Evolutionary conservation across 2,888 invertebrate species (phyloP).

Genomic region (Lamproptera curius): DNA sequence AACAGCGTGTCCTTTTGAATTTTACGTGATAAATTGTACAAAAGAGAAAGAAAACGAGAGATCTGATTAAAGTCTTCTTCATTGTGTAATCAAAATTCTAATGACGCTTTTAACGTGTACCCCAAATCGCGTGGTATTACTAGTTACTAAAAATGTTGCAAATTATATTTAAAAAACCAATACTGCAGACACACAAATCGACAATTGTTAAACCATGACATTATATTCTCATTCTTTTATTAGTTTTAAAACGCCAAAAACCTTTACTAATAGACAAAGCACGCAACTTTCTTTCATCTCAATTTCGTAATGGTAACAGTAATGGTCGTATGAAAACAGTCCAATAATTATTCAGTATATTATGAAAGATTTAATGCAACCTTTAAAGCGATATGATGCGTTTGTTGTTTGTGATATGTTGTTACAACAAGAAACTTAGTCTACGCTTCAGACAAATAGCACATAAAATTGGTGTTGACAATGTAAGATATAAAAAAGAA

Average conservation of each 20-base stretch:
- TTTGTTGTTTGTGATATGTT: no score
- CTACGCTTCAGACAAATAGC: no score
- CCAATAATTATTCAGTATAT: no score
- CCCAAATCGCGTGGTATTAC: constrained; percentile 22
- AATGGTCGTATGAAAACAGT: no score
- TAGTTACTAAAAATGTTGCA: constrained; percentile 28
- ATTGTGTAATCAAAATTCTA: constrained; percentile 53
- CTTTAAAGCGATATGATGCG: no score
- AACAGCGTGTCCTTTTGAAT: constrained; percentile 57
- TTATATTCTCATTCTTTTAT: constrained; percentile 23
- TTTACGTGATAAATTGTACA: constrained; percentile 73
- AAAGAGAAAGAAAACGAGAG: constrained; percentile 39
- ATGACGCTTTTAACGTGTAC: constrained; percentile 38
- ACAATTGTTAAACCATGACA: constrained; percentile 32
- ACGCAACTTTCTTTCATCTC: constrained; percentile 19
- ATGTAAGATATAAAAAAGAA: no score
- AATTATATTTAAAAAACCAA: constrained; percentile 17
- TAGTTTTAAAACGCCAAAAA: constrained; percentile 10
- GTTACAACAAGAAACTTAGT: no score
- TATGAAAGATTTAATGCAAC: no score
- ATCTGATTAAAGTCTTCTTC: constrained; percentile 66
- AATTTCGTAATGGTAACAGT: no score
- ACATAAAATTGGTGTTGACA: no score
- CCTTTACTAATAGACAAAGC: constrained; percentile 7
- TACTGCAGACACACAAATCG: constrained; percentile 26